These are phyloP conservation scores for Australoheros facetus DNA, from an alignment of 2,797 vertebrate genomes.

Conservation along the genomic window DNA sequence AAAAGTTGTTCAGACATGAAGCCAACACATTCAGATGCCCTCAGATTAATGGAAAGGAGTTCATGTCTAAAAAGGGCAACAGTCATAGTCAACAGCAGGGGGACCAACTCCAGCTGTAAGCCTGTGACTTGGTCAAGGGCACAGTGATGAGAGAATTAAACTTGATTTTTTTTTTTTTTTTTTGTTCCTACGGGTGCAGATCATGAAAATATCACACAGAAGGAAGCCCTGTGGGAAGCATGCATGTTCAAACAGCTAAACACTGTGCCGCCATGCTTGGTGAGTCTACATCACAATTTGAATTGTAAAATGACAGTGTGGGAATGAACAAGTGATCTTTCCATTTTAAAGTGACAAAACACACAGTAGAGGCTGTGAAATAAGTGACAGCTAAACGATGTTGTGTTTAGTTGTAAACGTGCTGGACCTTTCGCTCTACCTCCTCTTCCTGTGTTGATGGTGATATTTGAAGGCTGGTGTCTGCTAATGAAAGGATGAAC, in stretches of 20 bases:
- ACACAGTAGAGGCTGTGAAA: neutral
- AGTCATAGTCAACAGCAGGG: neutral
- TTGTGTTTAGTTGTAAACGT: neutral
- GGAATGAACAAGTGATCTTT: neutral
- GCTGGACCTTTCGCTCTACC: neutral
- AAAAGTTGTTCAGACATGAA: neutral
- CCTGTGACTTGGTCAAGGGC: neutral
- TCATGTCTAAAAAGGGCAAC: neutral
- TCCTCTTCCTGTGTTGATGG: constrained; percentile 22
- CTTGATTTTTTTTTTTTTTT: neutral
- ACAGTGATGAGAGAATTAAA: neutral
- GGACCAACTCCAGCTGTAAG: neutral
- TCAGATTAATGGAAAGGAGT: neutral
- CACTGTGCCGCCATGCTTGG: neutral
- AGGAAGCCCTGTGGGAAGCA: neutral
- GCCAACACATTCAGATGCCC: neutral
- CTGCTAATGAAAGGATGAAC: constrained; percentile 59
- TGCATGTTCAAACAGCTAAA: neutral
- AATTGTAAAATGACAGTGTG: neutral
- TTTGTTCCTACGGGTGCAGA: neutral
- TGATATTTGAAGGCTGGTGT: constrained; percentile 16
- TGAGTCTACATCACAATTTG: neutral
- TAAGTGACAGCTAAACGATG: neutral
- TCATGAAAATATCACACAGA: neutral
- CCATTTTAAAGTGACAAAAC: neutral